Evolutionary conservation across 1,140 invertebrate genomes (phyloP), one percentile per base, ranked within the genome.

Genomic region (Formica exsecta): DNA sequence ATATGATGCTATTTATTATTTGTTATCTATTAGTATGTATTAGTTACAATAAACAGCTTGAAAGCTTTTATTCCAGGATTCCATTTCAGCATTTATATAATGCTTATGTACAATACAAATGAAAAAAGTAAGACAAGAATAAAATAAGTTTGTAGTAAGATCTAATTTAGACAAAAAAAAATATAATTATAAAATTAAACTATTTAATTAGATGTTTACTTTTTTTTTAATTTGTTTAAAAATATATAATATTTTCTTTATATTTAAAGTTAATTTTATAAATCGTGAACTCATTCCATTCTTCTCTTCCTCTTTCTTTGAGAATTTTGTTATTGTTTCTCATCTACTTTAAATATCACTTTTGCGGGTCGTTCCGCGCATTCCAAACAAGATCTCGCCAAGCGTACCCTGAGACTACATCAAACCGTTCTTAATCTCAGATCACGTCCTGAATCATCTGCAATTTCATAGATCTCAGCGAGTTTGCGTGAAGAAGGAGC

Each of bases 391-490:
- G 13, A 64, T 16, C 3, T 36, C 13, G 3, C 22, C 41, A 44
- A 29, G 6, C 13, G 38, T 16, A 9, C 3, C 1, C 3, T 61
- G 19, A 13, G 4, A 64, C 16, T 44, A 62, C 22, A 61, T 29
- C 16, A 29, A n/a, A 41, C 7, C 51, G 11, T 32, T 76, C 38
- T 79, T 51, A 66, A 19, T 66, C 41, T 66, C 44, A 41, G 57
- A 76, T 76, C 73, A 25, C n/a, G 61, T 51, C 8, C 44, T 22
- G 51, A 68, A 54, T 68, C n/a, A 80, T 80, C 66, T 25, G 64
- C 41, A 11, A 57, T 70, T 57, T 80, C 29, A 25, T 38, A 54
- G 29, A 57, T 70, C 32, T 36, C n/a, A 13, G 32, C 13, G 25
- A 22, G 9, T 65, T 48, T 11, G 57, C 11, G 38, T 3, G 41